Percentiles rank a stretch among this genome's conserved stretches.
These are phyloP conservation scores for Siderastrea radians DNA, from an alignment of 92 coral and sea anemone genomes.

Conservation along the genomic window DNA sequence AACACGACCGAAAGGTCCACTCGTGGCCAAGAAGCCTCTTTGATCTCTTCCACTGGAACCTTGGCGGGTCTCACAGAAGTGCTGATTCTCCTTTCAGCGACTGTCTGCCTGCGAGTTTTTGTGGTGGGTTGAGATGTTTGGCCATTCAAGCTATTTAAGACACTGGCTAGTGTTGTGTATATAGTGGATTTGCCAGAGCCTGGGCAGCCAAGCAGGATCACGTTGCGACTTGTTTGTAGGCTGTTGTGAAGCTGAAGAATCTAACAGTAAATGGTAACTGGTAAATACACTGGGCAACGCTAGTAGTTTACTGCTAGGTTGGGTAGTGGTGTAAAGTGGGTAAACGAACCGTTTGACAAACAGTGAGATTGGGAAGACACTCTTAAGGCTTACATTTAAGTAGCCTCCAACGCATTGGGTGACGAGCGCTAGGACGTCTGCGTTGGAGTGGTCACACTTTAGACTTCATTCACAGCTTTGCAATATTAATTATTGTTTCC, in stretches of 20 bases:
- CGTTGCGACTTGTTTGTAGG: slow-evolving; percentile 77
- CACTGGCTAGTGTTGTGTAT: slow-evolving; percentile 78
- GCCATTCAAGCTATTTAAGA: slow-evolving; percentile 81
- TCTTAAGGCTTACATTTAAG: too few species aligned
- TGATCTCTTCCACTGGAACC: slow-evolving; percentile 24
- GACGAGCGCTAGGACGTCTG: too few species aligned
- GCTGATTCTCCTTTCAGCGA: slow-evolving; percentile 35
- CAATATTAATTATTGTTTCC: too few species aligned
- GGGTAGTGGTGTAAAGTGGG: too few species aligned
- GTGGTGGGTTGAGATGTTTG: slow-evolving; percentile 40
- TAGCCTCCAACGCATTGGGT: too few species aligned
- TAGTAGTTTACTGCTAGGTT: too few species aligned
- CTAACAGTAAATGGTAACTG: slow-evolving; percentile 24
- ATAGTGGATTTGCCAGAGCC: slow-evolving; percentile 95
- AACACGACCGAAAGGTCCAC: slow-evolving; percentile 86
- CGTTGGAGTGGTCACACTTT: too few species aligned
- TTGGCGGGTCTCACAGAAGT: slow-evolving; percentile 7
- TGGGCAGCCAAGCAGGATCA: slow-evolving; percentile 86
- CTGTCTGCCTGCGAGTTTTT: slow-evolving; percentile 47
- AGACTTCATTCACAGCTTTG: too few species aligned
- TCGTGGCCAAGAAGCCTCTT: slow-evolving; percentile 74
- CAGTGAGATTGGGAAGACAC: too few species aligned
- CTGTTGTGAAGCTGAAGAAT: slow-evolving; percentile 87
- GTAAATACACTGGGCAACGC: not conserved
- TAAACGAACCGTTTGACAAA: too few species aligned